phyloP scores from a whole-genome alignment of 2,888 invertebrate species.

The Shargacucullia verbasci region DNA sequence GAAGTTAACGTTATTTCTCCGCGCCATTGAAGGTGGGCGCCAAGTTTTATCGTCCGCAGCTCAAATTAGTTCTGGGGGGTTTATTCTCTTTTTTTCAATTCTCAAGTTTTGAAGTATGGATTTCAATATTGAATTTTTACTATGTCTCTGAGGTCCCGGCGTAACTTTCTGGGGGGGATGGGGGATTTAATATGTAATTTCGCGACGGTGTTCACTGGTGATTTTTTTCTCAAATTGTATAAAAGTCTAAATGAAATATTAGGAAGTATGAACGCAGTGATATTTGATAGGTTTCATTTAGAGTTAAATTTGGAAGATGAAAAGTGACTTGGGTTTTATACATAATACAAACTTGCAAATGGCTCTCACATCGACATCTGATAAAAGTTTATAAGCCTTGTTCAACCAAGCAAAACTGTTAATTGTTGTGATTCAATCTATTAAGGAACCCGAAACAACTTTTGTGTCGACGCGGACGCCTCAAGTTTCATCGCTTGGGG shows the following conservation, averaged over 20 bases:
- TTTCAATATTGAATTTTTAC: constrained; percentile 86
- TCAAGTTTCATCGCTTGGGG: constrained; percentile 36
- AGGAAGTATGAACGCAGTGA: constrained; percentile 15
- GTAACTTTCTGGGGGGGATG: constrained; percentile 61
- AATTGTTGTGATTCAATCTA: constrained; percentile 52
- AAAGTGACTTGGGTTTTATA: no score
- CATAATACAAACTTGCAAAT: no score
- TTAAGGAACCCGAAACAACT: constrained; percentile 42
- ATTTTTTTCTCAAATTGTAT: constrained; percentile 53
- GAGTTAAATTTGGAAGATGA: constrained; percentile 9
- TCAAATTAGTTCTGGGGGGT: constrained; percentile 79
- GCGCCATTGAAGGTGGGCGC: constrained; percentile 77
- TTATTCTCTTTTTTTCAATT: constrained; percentile 75
- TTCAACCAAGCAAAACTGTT: constrained; percentile 32
- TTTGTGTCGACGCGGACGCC: constrained; percentile 19
- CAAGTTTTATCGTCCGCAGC: constrained; percentile 80
- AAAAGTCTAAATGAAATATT: constrained; percentile 46
- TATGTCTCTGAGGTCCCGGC: constrained; percentile 68
- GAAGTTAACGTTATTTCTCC: constrained; percentile 79
- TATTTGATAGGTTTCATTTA: constrained; percentile 23
- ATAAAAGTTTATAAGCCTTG: constrained; percentile 10
- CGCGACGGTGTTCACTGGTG: constrained; percentile 34
- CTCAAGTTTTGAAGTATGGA: constrained; percentile 84
- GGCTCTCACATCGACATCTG: constrained; percentile 7
- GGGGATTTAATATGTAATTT: constrained; percentile 70